Base-by-base conservation (phyloP, 2,888 invertebrate species). In the Sphecodes monilicornis region DNA sequence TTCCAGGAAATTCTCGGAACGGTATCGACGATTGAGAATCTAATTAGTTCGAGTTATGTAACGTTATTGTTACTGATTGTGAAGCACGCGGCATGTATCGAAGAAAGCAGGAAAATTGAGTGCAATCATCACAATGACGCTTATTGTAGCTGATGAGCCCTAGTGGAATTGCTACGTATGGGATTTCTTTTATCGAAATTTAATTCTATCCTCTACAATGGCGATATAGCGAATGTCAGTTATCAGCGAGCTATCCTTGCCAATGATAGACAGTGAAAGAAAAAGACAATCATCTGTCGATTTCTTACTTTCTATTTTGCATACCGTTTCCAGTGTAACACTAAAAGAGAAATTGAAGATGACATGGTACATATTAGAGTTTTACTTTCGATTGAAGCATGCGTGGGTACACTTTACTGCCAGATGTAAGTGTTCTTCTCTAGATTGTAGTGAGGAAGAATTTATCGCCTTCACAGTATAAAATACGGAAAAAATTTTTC, bases 61-160 rank as follows among this genome's bases (percentile, higher is more conserved):
- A 84, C 54, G 41, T 68, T 18, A 26, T 66, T 70, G 41, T 36
- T n/a, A 10, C n/a, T 18, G 54, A 66, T 70, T 43, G 57, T 36
- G 41, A 77, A 77, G 60, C 60, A 22, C 13, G 16, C 60, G 11
- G n/a, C 46, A 57, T 46, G 73, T 57, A 77, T 8, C 26, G 50
- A 77, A 43, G 70, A 74, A 84, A 82, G 72, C 36, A 39, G 50
- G 70, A 26, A 82, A 82, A 39, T 50, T 18, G 64, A 74, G 29
- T 64, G 77, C 69, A 74, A 77, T 84, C 43, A 77, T 84, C 43
- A 54, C 10, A 43, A n/a, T 54, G 50, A 54, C 36, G 36, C n/a
- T 73, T 41, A 32, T 72, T 41, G 50, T 26, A 11, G 57, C 10
- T 29, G 77, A 82, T 73, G 29, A 66, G 26, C 13, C 8, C 11